These are phyloP conservation scores for Nemurella pictetii DNA, from an alignment of 2,888 invertebrate species.

Conservation along the genomic window DNA sequence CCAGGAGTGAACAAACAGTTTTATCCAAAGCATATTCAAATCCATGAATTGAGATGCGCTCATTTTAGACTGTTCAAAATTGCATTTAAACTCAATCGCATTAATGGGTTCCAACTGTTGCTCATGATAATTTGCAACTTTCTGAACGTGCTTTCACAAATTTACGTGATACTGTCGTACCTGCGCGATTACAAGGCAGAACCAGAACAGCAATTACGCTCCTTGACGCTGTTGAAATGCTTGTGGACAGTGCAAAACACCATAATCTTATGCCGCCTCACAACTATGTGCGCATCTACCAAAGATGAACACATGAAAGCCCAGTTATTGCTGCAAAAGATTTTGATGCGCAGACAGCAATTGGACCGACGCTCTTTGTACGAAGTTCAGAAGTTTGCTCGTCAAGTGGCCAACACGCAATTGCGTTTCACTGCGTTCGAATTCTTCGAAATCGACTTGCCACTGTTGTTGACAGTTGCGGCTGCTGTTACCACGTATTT, in stretches of 20 bases:
- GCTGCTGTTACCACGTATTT: not conserved
- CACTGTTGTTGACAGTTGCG: not conserved
- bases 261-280: not conserved
- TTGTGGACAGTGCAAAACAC: not conserved
- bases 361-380: not conserved
- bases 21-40: not conserved
- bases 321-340: not conserved
- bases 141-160: not conserved
- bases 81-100: not conserved
- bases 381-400: not conserved
- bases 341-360: not conserved
- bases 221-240: not conserved
- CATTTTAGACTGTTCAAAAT: not conserved
- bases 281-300: not conserved
- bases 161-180: not conserved
- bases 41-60: not conserved
- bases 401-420: not conserved
- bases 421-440: not conserved
- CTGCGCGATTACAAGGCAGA: not conserved
- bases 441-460: not conserved
- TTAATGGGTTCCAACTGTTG: not conserved
- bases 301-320: not conserved
- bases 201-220: not conserved
- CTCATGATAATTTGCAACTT: not conserved
- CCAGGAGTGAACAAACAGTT: not conserved